Evolutionary conservation across 2,888 invertebrate species (phyloP), one percentile per base, ranked within the genome.

Genomic region (Synanthedon tipuliformis): DNA sequence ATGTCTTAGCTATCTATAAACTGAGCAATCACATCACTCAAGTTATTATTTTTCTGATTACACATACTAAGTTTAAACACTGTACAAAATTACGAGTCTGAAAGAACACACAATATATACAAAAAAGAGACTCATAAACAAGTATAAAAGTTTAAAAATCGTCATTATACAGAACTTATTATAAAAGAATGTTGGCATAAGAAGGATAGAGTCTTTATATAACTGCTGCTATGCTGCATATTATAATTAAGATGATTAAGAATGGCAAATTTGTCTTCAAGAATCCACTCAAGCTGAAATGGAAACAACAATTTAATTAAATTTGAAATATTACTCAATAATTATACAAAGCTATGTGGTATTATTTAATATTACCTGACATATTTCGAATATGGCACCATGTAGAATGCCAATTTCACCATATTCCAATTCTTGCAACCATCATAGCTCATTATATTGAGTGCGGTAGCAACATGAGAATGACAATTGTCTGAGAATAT

Each of bases 401-500:
- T 92, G 64, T 92, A 90, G 58, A 94, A 85, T 40, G 95, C 94
- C 51, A 98, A 83, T 71, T 94, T 94, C 0, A 97, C 89, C 98
- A 98, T 98, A 71, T 98, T 98, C 97, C 97, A 98, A 53, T 88
- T 91, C 18, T 86, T 89, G 50, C 90, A 91, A 56, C 91, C 90
- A 54, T 92, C 88, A 71, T 99, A 99, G 51, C 89, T 89, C 99
- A 99, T 99, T 51, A 93, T 84, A 75, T 95, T 95, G 23, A 99
- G 87, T 0, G 99, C 97, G 57, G 92, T 92, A 0, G 98, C 98
- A 40, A 98, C 98, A 79, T 99, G 98, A 0, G 98, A 98, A 78
- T 99, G 99, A 69, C 99, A 99, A 80, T 99, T 98, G 81, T 99
- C 99, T 76, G 96, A 98, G 71, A 92, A 94, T 57, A 99, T 83